phyloP scores from a whole-genome alignment of 2,888 invertebrate species.

The Eupeodes luniger region DNA sequence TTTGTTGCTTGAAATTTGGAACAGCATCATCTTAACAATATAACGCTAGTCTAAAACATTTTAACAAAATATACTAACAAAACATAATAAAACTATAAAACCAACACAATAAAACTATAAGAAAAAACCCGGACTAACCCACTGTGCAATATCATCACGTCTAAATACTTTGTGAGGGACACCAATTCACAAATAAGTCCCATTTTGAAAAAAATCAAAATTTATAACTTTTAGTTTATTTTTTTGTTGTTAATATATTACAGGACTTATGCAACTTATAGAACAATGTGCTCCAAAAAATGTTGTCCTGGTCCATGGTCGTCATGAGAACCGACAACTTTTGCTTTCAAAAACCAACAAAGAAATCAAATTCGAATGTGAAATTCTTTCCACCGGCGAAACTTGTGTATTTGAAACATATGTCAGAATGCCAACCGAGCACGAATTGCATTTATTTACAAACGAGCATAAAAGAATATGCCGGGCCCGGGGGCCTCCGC shows the following conservation, averaged over 20 bases:
- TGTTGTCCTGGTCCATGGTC: conserved; percentile 98
- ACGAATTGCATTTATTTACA: conserved; percentile 92
- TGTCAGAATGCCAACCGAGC: conserved; percentile 95
- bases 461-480: conserved; percentile 90
- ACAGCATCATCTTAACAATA: too few species aligned
- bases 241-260: neutral
- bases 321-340: conserved; percentile 99
- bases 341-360: conserved; percentile 97
- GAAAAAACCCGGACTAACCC: too few species aligned
- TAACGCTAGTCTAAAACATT: too few species aligned
- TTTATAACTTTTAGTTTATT: too few species aligned
- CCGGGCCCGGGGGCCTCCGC: conserved; percentile 86
- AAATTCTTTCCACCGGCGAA: conserved; percentile 99
- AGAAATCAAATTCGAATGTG: conserved; percentile 95
- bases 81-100: too few species aligned
- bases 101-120: too few species aligned
- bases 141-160: too few species aligned
- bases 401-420: conserved; percentile 94
- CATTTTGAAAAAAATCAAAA: too few species aligned
- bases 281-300: conserved; percentile 98
- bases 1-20: too few species aligned
- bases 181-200: too few species aligned
- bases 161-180: too few species aligned
- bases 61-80: too few species aligned
- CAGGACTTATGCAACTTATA: conserved; percentile 95